These are phyloP conservation scores for Dolomedes plantarius DNA, from an alignment of 2,888 invertebrate species.

Conservation along the genomic window DNA sequence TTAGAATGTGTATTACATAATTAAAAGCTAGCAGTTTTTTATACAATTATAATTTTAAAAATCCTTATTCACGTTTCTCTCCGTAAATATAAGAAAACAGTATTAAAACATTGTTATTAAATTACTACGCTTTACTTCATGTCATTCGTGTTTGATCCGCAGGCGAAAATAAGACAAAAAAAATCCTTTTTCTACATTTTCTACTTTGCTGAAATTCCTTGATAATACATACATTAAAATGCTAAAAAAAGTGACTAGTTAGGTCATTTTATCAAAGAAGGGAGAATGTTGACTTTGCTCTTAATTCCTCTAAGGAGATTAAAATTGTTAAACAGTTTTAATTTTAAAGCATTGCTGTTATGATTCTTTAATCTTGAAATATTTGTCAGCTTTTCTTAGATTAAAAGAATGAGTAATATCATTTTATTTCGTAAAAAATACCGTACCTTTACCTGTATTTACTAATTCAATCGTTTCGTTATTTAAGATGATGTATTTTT, in stretches of 20 bases:
- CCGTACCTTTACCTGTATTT: background rate
- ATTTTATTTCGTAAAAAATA: background rate
- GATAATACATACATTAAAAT: background rate
- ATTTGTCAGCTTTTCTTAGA: slow-evolving; percentile 6
- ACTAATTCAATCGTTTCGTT: slow-evolving; percentile 14
- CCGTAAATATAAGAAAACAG: background rate
- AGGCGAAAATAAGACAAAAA: background rate
- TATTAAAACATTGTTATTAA: background rate
- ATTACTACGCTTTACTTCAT: background rate
- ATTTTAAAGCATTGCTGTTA: background rate
- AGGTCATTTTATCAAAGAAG: background rate
- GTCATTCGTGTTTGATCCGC: background rate
- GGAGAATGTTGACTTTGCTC: slow-evolving; percentile 12
- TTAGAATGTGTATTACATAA: no score
- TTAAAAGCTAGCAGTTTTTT: no score
- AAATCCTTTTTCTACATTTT: background rate
- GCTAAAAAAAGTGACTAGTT: background rate
- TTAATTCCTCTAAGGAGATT: slow-evolving; percentile 7
- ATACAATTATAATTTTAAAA: no score
- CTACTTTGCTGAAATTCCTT: background rate
- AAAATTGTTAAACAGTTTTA: slow-evolving; percentile 12
- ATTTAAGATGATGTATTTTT: background rate
- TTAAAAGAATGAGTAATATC: slow-evolving; percentile 7
- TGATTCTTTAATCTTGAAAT: slow-evolving; percentile 13
- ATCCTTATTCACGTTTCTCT: no score